Percentiles rank a stretch among this genome's conserved stretches.
These are phyloP conservation scores for Tetrax tetrax DNA, from an alignment of 2,113 vertebrate species.

Conservation along the genomic window DNA sequence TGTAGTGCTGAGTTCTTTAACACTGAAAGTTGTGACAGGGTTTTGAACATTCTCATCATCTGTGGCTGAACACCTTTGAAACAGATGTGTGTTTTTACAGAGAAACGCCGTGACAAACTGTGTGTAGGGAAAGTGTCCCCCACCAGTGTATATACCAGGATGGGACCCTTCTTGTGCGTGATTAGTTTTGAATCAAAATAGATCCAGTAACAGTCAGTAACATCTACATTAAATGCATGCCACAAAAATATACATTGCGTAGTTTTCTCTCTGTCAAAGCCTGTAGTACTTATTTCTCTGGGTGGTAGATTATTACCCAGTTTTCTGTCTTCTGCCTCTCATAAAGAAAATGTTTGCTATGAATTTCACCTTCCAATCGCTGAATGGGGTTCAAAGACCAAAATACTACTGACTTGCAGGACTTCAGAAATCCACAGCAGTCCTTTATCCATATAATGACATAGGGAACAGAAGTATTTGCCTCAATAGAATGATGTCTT, in stretches of 20 bases:
- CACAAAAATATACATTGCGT: background rate
- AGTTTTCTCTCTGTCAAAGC: background rate
- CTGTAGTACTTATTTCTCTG: background rate
- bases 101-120: background rate
- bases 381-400: background rate
- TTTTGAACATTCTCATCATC: background rate
- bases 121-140: background rate
- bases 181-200: background rate
- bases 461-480: background rate
- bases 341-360: background rate
- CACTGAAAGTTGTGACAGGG: background rate
- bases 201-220: background rate
- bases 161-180: background rate
- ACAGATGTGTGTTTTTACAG: background rate
- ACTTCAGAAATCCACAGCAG: background rate
- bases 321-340: background rate
- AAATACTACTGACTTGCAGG: background rate
- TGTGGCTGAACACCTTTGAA: background rate
- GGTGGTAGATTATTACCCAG: background rate
- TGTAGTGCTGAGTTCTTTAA: background rate
- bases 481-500: background rate
- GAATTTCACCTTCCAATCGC: background rate
- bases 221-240: background rate
- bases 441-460: background rate
- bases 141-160: background rate